Evolutionary conservation across 2,797 vertebrate species (phyloP).

Genomic region (Trachurus trachurus): DNA sequence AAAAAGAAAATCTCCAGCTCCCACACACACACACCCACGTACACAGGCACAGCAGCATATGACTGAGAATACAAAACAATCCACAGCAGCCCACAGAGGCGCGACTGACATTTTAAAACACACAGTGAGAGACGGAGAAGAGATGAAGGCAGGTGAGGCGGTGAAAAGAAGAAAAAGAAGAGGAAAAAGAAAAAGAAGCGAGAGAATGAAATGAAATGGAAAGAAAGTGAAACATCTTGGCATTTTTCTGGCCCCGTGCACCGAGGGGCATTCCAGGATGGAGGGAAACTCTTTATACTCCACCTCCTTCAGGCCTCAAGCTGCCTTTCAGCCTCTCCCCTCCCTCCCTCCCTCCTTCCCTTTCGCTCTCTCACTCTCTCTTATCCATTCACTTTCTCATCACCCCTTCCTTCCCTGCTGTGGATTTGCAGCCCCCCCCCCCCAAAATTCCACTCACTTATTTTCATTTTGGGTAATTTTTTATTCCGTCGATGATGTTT

Average conservation of each 20-base stretch:
- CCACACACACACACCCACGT: constrained; percentile 40
- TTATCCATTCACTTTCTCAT: constrained; percentile 60
- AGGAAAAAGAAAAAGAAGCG: not conserved
- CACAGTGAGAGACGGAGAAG: constrained; percentile 11
- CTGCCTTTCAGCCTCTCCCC: constrained; percentile 57
- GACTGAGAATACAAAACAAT: constrained; percentile 39
- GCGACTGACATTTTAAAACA: constrained; percentile 38
- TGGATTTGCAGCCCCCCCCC: constrained; percentile 62
- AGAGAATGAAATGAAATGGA: not conserved
- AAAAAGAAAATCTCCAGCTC: constrained; percentile 22
- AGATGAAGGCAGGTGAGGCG: constrained; percentile 21
- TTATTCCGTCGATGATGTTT: constrained; percentile 65
- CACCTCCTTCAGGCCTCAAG: constrained; percentile 48
- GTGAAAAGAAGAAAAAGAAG: not conserved
- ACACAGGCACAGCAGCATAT: constrained; percentile 15
- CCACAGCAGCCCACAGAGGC: constrained; percentile 39
- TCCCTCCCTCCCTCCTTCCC: constrained; percentile 14
- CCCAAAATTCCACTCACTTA: constrained; percentile 68
- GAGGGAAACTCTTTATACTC: constrained; percentile 50
- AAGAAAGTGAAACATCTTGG: constrained; percentile 34
- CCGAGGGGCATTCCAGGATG: constrained; percentile 47
- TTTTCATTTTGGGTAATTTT: constrained; percentile 72
- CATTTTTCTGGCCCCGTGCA: constrained; percentile 48
- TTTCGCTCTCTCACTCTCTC: constrained; percentile 20
- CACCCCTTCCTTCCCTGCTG: constrained; percentile 33